Base-by-base conservation (phyloP, 2,113 vertebrate genomes). In the human (Homo sapiens) region DNA sequence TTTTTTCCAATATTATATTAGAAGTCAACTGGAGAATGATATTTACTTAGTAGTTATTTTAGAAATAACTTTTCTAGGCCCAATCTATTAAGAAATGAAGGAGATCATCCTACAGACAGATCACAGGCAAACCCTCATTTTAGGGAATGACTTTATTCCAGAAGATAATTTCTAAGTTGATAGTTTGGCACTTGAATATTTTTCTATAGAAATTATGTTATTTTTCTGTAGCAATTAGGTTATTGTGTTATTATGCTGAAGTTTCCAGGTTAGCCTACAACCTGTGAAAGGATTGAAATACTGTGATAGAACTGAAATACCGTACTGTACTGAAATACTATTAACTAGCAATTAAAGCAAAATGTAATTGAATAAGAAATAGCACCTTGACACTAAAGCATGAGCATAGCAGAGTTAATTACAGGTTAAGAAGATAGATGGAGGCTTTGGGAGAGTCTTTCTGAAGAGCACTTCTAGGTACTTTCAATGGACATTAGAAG, bases 281-380 rank as follows among this genome's bases (percentile, higher is more conserved):
- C 52, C 72, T 89, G 45, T 73, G 27, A 30, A 50, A 75, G 12
- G 27, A 66, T 52, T 90, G 45, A 91, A 92, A 73, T 93, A 72
- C 17, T 78, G 45, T 48, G 16, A 30, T 57, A 83, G 11, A 23
- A 66, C 66, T 90, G 45, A 91, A 92, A 73, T 93, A 72, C 17
- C 18, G 45, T 78, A 18, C 61, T 64, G 61, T 64, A 64, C 61
- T 64, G 12, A 64, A 64, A 64, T 64, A 64, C 27, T 30, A 64
- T 64, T 64, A 64, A 64, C 73, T 89, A 72, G 20, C 83, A 86
- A 89, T 88, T 97, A 95, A 95, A 94, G 22, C 43, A 88, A 97
- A 95, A 76, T 76, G 48, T 88, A 59, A 95, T 82, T 97, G 96
- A 93, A 61, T 66, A 50, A 90, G 76, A 94, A 95, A 59, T 73